A percentile compares a stretch with the other conserved stretches of the same genome.
phyloP scores from a whole-genome alignment of 2,888 invertebrate genomes.

The Argyra leucocephala region DNA sequence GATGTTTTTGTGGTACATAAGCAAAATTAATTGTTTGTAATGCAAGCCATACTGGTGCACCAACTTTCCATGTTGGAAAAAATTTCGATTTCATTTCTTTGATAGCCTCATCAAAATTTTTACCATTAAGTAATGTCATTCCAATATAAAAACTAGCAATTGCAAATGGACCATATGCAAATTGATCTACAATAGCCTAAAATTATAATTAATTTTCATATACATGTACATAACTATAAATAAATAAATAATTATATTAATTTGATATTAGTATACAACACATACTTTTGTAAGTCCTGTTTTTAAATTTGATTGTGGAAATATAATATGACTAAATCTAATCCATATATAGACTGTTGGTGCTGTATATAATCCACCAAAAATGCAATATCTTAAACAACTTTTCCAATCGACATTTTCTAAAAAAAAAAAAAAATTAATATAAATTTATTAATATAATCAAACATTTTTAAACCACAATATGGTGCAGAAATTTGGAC shows the following conservation, averaged over 20 bases:
- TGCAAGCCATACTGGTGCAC: slow-evolving; percentile 51
- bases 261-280: too few relatives aligned
- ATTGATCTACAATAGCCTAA: slow-evolving; percentile 58
- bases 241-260: too few relatives aligned
- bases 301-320: slow-evolving; percentile 61
- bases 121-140: slow-evolving; percentile 63
- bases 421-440: slow-evolving; percentile 26
- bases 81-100: slow-evolving; percentile 62
- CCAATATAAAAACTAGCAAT: slow-evolving; percentile 66
- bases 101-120: slow-evolving; percentile 52
- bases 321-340: slow-evolving; percentile 59
- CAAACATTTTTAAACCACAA: too few relatives aligned
- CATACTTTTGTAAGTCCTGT: slow-evolving; percentile 60
- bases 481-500: too few relatives aligned
- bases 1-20: slow-evolving; percentile 60
- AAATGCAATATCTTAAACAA: slow-evolving; percentile 61
- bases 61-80: slow-evolving; percentile 54
- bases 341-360: slow-evolving; percentile 74
- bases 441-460: too few relatives aligned
- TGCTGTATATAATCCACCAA: slow-evolving; percentile 68
- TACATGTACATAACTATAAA: too few relatives aligned
- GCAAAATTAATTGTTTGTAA: slow-evolving; percentile 66
- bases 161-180: slow-evolving; percentile 66
- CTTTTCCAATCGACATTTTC: slow-evolving; percentile 57
- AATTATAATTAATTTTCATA: too few relatives aligned